Evolutionary conservation across 1,140 invertebrate genomes (phyloP), one percentile per base, ranked within the genome.

Genomic region (Sycophila sp.): DNA sequence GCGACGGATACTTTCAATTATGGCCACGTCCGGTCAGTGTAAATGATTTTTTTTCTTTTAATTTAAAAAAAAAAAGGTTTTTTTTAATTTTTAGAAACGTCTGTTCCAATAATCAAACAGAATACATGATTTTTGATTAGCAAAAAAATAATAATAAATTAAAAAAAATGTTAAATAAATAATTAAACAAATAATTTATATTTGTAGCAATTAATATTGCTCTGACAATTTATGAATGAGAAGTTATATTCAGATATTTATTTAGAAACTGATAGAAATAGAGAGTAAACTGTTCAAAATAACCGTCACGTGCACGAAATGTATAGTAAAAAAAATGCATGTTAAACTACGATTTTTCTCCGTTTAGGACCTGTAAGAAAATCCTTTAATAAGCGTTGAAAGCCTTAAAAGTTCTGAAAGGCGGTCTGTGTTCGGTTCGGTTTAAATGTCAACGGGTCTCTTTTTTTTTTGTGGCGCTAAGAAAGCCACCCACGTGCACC

Each of bases 401-500:
- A 65, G 34, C 45, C 17, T 15, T 13, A 17, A 53, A 65, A 65
- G 24, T 6, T 38, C 17, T 65, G 30, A 38, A 26, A 65, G 62
- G 32, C 47, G 45, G 47, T 22, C 47, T 53, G 32, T 53, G 38
- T 53, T 45, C 45, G 28, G 19, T 53, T 53, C 17, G 32, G 36
- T 34, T 30, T 26, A n/a, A 53, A 58, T 53, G 64, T 67, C 64
- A 67, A 67, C 64, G 64, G 51, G 26, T 56, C 24, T 30, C 22
- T 4, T 53, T 32, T 67, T n/a, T n/a, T 67, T 67, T 67, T 67
- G 56, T 67, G 64, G 26, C 64, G 51, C 32, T 24, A 56, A 55
- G 34, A 28, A 40, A 38, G 51, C 64, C 64, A 67, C 49, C 64
- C 64, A 67, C 38, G 51, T 56, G n/a, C 5, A 30, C 19, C 7